Evolutionary conservation across 2,797 vertebrate genomes (phyloP).

Genomic region (Melanotaenia boesemani): DNA sequence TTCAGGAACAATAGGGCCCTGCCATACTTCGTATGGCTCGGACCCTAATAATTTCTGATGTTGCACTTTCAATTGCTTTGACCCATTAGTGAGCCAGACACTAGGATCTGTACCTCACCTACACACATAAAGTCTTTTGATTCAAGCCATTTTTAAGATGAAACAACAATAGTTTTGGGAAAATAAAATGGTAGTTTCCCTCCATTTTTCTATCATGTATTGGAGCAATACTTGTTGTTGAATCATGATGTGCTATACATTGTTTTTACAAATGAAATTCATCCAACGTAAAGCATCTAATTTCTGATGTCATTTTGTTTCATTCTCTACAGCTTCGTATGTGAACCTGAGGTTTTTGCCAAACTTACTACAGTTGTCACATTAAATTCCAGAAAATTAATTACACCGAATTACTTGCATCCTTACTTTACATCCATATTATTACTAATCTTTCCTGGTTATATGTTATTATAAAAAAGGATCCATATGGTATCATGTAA

Average conservation of each 20-base stretch:
- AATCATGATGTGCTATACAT: too few species aligned
- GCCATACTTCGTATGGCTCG: too few species aligned
- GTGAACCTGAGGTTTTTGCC: not conserved
- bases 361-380: not conserved
- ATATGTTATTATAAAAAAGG: too few species aligned
- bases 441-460: too few species aligned
- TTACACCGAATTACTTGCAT: not conserved
- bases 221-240: too few species aligned
- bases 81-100: not conserved
- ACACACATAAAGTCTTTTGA: not conserved
- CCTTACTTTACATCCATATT: not conserved
- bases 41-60: not conserved
- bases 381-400: not conserved
- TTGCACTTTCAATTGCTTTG: not conserved
- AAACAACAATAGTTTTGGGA: too few species aligned
- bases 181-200: too few species aligned
- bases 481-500: too few species aligned
- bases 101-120: not conserved
- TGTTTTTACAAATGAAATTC: not conserved
- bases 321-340: not conserved
- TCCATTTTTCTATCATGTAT: too few species aligned
- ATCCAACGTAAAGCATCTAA: not conserved
- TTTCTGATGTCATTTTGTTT: not conserved
- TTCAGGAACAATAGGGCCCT: too few species aligned
- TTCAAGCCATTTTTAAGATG: not conserved